These are phyloP conservation scores for Montipora capitata DNA, from an alignment of 92 coral and sea anemone species.

Conservation along the genomic window DNA sequence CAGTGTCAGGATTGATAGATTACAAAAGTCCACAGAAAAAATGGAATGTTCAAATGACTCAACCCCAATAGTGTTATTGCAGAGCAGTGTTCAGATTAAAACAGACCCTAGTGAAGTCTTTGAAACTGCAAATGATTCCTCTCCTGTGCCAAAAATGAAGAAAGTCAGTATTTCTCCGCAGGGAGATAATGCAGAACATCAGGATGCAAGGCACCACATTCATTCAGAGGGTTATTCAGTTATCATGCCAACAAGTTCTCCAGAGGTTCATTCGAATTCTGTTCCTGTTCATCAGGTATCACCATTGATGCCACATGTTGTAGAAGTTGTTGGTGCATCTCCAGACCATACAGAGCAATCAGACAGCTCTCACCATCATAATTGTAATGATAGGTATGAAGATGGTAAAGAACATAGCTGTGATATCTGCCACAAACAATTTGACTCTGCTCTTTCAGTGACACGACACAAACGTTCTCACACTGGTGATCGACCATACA, in stretches of 20 bases:
- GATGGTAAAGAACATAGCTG: conserved; percentile 43
- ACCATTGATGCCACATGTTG: conserved; percentile 33
- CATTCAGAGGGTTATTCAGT: conserved; percentile 14
- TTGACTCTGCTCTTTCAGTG: conserved; percentile 88
- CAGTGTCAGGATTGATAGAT: conserved; percentile 10
- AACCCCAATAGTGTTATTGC: conserved; percentile 81
- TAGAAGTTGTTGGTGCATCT: conserved; percentile 44
- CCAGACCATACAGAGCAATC: conserved; percentile 24
- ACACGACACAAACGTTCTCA: conserved; percentile 89
- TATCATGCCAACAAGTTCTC: conserved; percentile 33
- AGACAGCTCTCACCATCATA: conserved; percentile 13
- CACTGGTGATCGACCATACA: conserved; percentile 90
- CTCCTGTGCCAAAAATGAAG: conserved; percentile 16
- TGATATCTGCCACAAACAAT: conserved; percentile 84
- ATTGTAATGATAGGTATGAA: not conserved
- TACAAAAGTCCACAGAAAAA: not conserved
- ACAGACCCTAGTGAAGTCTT: conserved; percentile 80
- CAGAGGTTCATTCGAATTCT: conserved; percentile 24
- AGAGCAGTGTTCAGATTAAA: conserved; percentile 88
- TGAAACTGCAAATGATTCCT: not conserved
- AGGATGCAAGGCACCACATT: not conserved
- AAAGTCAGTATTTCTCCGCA: not conserved
- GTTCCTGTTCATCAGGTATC: conserved; percentile 6
- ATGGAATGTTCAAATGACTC: conserved; percentile 22
- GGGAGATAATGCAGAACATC: conserved; percentile 9